Conservation (phyloP, 2,113 vertebrate species). For the human region DNA sequence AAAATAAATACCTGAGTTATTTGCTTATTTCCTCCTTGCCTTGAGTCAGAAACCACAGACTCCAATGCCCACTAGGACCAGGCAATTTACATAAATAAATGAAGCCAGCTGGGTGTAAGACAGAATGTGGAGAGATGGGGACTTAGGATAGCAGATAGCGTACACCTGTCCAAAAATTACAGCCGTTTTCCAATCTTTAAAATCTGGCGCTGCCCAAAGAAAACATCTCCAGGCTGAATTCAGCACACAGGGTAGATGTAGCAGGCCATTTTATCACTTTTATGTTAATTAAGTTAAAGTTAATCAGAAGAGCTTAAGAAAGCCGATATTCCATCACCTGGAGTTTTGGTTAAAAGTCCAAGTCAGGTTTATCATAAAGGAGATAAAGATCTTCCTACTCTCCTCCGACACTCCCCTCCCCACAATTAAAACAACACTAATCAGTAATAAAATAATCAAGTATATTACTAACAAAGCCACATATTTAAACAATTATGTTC, state of each 20-base stretch:
- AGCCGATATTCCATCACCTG: background rate
- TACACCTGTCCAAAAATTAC: background rate
- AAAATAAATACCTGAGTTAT: slow-evolving; percentile 17
- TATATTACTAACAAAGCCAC: background rate
- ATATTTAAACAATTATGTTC: slow-evolving; percentile 14
- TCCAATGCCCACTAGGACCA: background rate
- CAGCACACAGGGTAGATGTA: background rate
- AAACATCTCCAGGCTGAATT: background rate
- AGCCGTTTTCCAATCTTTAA: background rate
- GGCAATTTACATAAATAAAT: background rate
- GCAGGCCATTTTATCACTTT: background rate
- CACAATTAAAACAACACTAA: background rate
- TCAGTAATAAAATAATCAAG: slow-evolving; percentile 24
- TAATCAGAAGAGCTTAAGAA: background rate
- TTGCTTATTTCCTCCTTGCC: background rate
- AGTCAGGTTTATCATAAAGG: background rate
- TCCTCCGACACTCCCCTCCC: background rate
- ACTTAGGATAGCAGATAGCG: background rate
- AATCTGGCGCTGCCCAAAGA: background rate
- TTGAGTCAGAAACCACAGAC: slow-evolving; percentile 19
- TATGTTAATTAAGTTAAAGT: slow-evolving; percentile 19
- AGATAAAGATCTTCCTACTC: background rate
- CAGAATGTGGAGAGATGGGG: background rate
- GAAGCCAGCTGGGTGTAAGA: background rate
- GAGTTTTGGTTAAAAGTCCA: background rate